Evolutionary conservation across 2,797 vertebrate genomes (phyloP).

Genomic region (Acrocephalus scirpaceus): DNA sequence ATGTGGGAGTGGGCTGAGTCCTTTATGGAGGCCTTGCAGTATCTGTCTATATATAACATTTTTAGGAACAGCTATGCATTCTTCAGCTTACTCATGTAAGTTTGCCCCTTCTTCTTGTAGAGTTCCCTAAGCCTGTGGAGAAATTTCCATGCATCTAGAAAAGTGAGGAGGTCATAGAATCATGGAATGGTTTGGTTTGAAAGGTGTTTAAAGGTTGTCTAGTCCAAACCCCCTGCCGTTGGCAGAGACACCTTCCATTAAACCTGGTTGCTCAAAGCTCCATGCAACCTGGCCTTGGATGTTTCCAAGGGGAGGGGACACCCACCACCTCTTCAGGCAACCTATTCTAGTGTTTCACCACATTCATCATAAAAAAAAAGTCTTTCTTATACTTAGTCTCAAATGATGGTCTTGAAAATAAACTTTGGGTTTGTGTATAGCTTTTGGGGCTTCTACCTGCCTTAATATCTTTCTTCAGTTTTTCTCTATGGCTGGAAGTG

Average conservation of each 20-base stretch:
- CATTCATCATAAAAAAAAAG: not conserved
- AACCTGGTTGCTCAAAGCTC: not conserved
- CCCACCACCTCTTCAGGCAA: not conserved
- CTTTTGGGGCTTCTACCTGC: not conserved
- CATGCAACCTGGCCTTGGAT: not conserved
- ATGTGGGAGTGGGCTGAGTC: not conserved
- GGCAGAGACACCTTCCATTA: not conserved
- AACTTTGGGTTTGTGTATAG: accelerated
- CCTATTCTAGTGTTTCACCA: not conserved
- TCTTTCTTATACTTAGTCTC: not conserved
- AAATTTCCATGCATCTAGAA: not conserved
- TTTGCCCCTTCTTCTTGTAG: not conserved
- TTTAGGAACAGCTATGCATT: not conserved
- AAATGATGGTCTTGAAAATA: not conserved
- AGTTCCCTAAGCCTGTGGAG: not conserved
- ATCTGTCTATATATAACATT: not conserved
- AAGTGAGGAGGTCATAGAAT: not conserved
- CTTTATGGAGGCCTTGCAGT: not conserved
- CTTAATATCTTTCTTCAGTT: not conserved
- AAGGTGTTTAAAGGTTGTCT: not conserved
- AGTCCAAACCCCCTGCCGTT: not conserved
- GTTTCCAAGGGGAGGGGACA: not conserved
- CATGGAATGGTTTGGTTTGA: not conserved
- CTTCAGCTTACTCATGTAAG: not conserved
- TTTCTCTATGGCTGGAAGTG: not conserved